Percentiles rank a stretch among this genome's conserved stretches.
phyloP scores from a whole-genome alignment of 2,113 vertebrate species.

The Carollia perspicillata region DNA sequence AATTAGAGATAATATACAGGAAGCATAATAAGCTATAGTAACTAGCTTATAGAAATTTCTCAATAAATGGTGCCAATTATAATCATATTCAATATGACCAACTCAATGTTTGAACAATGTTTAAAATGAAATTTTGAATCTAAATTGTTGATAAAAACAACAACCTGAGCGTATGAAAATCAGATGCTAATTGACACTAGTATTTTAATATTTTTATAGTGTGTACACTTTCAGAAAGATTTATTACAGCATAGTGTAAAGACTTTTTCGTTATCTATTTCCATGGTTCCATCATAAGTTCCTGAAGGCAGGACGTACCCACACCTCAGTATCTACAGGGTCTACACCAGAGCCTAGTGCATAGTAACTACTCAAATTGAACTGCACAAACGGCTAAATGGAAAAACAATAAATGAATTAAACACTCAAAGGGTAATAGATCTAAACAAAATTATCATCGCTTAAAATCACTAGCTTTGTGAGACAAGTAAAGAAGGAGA shows the following conservation, averaged over 20 bases:
- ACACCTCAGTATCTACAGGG: neutral
- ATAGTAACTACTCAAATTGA: neutral
- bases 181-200: neutral
- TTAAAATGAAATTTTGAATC: neutral
- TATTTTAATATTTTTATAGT: neutral
- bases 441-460: neutral
- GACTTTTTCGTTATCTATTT: neutral
- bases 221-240: neutral
- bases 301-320: neutral
- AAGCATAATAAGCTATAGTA: neutral
- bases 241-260: neutral
- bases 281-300: neutral
- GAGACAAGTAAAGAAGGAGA: neutral
- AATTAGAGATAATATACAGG: neutral
- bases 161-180: neutral
- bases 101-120: neutral
- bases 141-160: conserved; percentile 23
- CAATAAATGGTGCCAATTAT: neutral
- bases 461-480: neutral
- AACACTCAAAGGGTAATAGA: neutral
- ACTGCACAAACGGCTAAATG: neutral
- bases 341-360: neutral
- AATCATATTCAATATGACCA: neutral
- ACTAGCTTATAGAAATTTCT: neutral
- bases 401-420: neutral